These are phyloP conservation scores for Hycleus cichorii DNA, from an alignment of 1,140 invertebrate genomes.

Conservation along the genomic window DNA sequence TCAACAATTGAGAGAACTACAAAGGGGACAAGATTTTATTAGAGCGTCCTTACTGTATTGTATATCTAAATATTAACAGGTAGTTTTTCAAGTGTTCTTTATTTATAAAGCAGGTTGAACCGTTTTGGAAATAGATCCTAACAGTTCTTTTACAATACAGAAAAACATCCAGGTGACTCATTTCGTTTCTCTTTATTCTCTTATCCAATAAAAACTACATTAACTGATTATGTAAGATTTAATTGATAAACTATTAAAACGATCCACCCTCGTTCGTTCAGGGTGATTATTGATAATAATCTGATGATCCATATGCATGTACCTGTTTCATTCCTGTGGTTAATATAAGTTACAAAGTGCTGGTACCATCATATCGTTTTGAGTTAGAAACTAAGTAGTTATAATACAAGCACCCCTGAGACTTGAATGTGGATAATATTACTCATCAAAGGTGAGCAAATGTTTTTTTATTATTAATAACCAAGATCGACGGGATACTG, in stretches of 20 bases:
- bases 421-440: slow-evolving; percentile 1
- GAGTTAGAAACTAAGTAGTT: slow-evolving; percentile 2
- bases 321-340: slow-evolving; percentile 6
- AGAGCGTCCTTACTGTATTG: slow-evolving; percentile 11
- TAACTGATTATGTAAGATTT: too few relatives aligned
- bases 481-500: slow-evolving; percentile 8
- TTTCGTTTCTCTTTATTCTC: not conserved
- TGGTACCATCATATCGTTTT: slow-evolving; percentile 1
- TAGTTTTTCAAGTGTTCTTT: slow-evolving; percentile 10
- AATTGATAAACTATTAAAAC: too few relatives aligned
- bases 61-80: slow-evolving; percentile 10
- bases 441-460: slow-evolving; percentile 13
- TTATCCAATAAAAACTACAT: too few relatives aligned
- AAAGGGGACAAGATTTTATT: slow-evolving; percentile 8
- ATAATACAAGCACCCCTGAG: slow-evolving; percentile 5
- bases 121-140: slow-evolving; percentile 9
- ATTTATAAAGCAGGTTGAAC: slow-evolving; percentile 14
- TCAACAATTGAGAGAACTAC: slow-evolving; percentile 5
- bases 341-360: slow-evolving; percentile 2
- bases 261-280: too few relatives aligned
- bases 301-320: too few relatives aligned
- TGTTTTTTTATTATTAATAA: slow-evolving; percentile 9
- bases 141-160: slow-evolving; percentile 8
- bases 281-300: too few relatives aligned
- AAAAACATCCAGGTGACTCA: slow-evolving; percentile 7